phyloP scores from a whole-genome alignment of 2,797 vertebrate genomes.

The Taenioides sp. region DNA sequence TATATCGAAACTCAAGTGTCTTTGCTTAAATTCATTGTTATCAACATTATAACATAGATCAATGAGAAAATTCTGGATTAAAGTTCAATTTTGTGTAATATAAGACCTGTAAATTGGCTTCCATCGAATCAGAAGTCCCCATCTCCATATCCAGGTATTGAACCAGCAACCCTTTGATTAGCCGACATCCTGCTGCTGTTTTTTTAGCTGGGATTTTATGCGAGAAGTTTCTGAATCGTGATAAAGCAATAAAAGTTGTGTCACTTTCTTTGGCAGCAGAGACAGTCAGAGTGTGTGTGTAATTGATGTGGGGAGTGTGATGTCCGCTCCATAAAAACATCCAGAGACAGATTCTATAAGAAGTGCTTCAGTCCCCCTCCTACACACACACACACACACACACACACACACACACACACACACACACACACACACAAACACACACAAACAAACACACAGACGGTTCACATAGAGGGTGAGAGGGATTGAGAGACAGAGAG shows the following conservation, averaged over 20 bases:
- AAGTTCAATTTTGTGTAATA: too few relatives aligned
- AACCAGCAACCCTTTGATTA: not conserved
- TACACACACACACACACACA: not conserved
- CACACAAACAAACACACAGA: too few relatives aligned
- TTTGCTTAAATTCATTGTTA: too few relatives aligned
- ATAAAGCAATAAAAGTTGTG: constrained; percentile 58
- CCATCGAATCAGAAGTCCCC: too few relatives aligned
- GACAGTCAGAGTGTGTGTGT: constrained; percentile 17
- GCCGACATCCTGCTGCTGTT: not conserved
- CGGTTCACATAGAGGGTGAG: not conserved
- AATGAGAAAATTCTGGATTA: too few relatives aligned
- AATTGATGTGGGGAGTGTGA: not conserved
- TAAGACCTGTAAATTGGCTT: too few relatives aligned
- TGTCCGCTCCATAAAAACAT: not conserved
- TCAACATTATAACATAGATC: too few relatives aligned
- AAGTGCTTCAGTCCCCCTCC: constrained; percentile 9
- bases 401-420: too few relatives aligned
- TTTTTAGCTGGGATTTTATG: not conserved
- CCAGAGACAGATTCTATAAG: constrained; percentile 18
- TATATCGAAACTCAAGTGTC: too few relatives aligned
- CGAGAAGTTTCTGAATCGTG: constrained; percentile 6
- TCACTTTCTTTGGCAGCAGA: constrained; percentile 51
- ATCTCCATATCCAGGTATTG: not conserved
- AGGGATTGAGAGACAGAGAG: constrained; percentile 37
- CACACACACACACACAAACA: too few relatives aligned